A percentile compares a stretch with the other conserved stretches of the same genome.
phyloP scores from a whole-genome alignment of 2,797 vertebrate genomes.

The Scomberomorus guttatus region DNA sequence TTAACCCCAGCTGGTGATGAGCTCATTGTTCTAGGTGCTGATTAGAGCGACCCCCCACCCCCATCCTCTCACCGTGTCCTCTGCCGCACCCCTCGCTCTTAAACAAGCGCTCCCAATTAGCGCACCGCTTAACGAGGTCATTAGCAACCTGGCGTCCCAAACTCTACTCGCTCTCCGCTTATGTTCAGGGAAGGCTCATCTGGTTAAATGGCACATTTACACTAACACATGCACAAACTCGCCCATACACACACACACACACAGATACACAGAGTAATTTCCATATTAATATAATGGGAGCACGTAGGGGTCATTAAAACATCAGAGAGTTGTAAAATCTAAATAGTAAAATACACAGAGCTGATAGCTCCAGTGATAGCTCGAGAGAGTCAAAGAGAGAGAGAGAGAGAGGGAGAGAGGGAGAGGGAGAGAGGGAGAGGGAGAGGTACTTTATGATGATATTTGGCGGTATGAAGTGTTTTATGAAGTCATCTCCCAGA shows the following conservation, averaged over 20 bases:
- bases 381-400: not conserved
- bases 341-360: constrained; percentile 58
- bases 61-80: constrained; percentile 21
- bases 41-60: constrained; percentile 23
- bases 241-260: not conserved
- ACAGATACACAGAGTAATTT: constrained; percentile 36
- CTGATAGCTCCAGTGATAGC: constrained; percentile 33
- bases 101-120: constrained; percentile 75
- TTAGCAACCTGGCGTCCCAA: constrained; percentile 76
- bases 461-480: constrained; percentile 40
- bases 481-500: constrained; percentile 55
- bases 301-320: constrained; percentile 62
- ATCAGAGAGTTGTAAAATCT: constrained; percentile 63
- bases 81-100: constrained; percentile 43
- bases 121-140: constrained; percentile 67
- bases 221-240: not conserved
- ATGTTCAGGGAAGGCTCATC: constrained; percentile 45
- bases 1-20: constrained; percentile 34
- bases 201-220: constrained; percentile 67
- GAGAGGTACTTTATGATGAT: constrained; percentile 25
- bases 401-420: not conserved
- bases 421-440: no score
- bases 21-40: constrained; percentile 9
- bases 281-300: constrained; percentile 68
- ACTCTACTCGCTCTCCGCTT: constrained; percentile 30